A percentile compares a stretch with the other conserved stretches of the same genome.
phyloP scores from a whole-genome alignment of 2,113 vertebrate species.

The Reinhardtius hippoglossoides region DNA sequence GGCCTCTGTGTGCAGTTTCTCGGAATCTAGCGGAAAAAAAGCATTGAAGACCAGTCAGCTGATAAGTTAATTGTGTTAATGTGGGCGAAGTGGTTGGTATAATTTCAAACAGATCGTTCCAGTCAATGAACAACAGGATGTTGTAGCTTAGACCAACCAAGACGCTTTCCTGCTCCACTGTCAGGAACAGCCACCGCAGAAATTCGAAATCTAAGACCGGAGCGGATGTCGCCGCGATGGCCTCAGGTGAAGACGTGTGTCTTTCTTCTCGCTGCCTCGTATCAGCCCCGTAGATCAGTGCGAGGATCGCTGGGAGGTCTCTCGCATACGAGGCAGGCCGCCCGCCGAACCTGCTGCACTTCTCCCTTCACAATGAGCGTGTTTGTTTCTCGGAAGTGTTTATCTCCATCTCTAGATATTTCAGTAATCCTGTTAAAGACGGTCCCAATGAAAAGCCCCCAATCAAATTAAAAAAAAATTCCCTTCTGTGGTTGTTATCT shows the following conservation, averaged over 20 bases:
- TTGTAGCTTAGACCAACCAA: conserved; percentile 50
- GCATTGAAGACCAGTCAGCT: conserved; percentile 45
- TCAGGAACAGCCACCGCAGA: conserved; percentile 54
- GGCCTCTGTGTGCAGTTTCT: neutral
- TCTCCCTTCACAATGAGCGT: conserved; percentile 3
- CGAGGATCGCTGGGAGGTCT: conserved; percentile 26
- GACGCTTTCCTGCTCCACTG: conserved; percentile 54
- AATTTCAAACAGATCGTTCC: conserved; percentile 73
- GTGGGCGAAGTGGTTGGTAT: conserved; percentile 62
- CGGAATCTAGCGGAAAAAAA: conserved; percentile 46
- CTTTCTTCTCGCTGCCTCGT: conserved; percentile 14
- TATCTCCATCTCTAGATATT: conserved; percentile 3
- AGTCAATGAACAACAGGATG: conserved; percentile 71
- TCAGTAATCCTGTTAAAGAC: neutral
- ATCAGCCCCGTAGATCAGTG: conserved; percentile 39
- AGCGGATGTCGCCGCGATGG: conserved; percentile 34
- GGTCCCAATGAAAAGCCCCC: neutral
- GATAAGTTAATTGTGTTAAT: conserved; percentile 60
- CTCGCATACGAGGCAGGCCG: conserved; percentile 3
- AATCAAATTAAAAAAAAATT: neutral
- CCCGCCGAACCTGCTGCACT: neutral
- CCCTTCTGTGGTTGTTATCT: neutral
- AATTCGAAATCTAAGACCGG: conserved; percentile 5
- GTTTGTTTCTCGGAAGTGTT: conserved; percentile 1
- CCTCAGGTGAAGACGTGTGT: conserved; percentile 46